Base-by-base conservation (phyloP, 2,888 invertebrate genomes). In the Synergus laeviventris region DNA sequence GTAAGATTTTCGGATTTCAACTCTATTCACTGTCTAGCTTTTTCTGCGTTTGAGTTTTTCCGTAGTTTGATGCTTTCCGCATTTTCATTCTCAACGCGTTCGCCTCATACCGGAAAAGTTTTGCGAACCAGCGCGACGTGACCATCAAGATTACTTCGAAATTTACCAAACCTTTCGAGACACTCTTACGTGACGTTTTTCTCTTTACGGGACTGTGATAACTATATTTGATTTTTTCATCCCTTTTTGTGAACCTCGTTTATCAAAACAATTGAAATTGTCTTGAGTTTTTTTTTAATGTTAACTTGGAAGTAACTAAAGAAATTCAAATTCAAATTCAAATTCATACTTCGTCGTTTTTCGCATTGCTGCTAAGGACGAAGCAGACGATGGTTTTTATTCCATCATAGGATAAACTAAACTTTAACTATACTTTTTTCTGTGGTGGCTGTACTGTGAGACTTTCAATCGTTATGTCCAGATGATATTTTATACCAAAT, bases 81-180 rank as follows among this genome's bases (percentile, higher is more conserved):
- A 66, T 66, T 66, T 66, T 66, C 66, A 66, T 66, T 66, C 66
- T 66, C 31, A 66, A 45, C 66, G 66, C 66, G 66, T 66, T 66
- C 66, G 66, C 31, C 66, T 66, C 66, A 66, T 66, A 24, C 45
- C 31, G 45, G 45, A 45, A 66, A 66, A 66, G 66, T 66, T 66
- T 14, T 45, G 45, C 31, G 66, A 45, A 45, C 45, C 66, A 66
- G 66, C 42, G 66, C 45, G 45, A 66, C 66, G 66, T 66, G 66
- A 45, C 66, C 45, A n/a, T 42, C 66, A 45, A 66, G 66, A 66
- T 66, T 66, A 45, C 45, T 66, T 66, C 21, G 45, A 66, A 66
- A 66, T 66, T 66, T 66, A 14, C 66, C 24, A 66, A 66, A 45
- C 66, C 66, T 42, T 66, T 66, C 45, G 45, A 66, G 66, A 45